phyloP scores from a whole-genome alignment of 37 sponge, comb jelly and placozoan species.

The Cliona cf. orientalis region DNA sequence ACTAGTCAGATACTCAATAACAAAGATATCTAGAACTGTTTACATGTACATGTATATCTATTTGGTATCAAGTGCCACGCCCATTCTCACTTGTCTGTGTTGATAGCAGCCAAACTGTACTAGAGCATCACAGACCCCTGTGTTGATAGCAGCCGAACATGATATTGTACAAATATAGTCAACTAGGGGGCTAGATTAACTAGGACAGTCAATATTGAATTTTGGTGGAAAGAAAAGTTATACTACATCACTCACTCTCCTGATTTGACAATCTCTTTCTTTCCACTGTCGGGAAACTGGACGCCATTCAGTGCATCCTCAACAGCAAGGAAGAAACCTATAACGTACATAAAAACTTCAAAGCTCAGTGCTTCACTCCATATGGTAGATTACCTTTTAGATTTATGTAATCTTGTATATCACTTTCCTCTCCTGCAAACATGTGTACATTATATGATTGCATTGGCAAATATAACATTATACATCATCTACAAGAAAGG shows the following conservation, averaged over 20 bases:
- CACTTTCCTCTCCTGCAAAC: constrained; percentile 12
- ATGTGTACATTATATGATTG: too few relatives aligned
- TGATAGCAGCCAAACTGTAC: too few relatives aligned
- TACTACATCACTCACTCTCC: constrained; percentile 8
- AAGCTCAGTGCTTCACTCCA: not conserved
- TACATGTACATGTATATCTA: too few relatives aligned
- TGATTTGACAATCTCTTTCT: constrained; percentile 36
- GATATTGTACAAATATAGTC: too few relatives aligned
- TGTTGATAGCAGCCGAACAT: too few relatives aligned
- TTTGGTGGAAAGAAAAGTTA: not conserved
- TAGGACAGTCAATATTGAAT: not conserved
- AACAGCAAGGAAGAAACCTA: constrained; percentile 51
- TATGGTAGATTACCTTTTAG: constrained; percentile 41
- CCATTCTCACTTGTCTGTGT: too few relatives aligned
- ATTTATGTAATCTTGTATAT: constrained; percentile 43
- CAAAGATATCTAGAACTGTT: too few relatives aligned
- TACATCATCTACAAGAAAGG: too few relatives aligned
- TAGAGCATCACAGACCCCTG: too few relatives aligned
- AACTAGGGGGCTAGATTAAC: too few relatives aligned
- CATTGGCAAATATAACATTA: too few relatives aligned
- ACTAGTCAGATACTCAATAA: not conserved
- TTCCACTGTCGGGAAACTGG: not conserved
- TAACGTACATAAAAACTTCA: not conserved
- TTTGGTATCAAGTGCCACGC: not conserved
- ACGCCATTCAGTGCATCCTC: constrained; percentile 48